Conservation (phyloP, 2,113 vertebrate species). For the Nothocercus julius region DNA sequence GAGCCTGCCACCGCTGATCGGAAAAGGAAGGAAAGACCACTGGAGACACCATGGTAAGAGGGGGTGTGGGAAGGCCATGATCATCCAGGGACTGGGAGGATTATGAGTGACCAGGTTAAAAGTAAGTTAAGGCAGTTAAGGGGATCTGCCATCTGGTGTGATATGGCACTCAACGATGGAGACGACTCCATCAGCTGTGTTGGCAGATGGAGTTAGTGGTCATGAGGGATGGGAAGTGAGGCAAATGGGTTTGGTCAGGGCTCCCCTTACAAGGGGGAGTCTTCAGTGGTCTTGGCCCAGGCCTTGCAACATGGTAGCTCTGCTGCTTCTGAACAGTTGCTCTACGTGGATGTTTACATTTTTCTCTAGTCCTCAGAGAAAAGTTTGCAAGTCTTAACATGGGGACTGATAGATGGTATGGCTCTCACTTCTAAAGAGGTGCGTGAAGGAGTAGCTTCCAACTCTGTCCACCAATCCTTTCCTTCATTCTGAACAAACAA, state of each 20-base stretch:
- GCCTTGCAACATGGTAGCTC: background rate
- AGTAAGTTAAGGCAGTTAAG: background rate
- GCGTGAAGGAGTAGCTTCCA: background rate
- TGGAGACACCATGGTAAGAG: slow-evolving; percentile 64
- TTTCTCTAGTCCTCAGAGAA: background rate
- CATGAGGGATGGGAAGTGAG: background rate
- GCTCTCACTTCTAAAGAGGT: too few relatives aligned
- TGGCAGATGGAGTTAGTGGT: background rate
- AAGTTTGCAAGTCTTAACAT: background rate
- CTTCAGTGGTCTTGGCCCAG: background rate
- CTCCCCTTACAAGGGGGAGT: background rate
- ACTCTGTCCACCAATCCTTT: background rate
- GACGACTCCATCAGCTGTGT: background rate
- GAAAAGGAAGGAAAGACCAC: background rate
- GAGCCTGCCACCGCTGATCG: background rate
- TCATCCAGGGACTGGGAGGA: rapidly evolving
- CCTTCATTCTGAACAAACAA: background rate
- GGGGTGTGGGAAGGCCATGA: background rate
- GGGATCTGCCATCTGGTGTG: background rate
- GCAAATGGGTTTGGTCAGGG: background rate
- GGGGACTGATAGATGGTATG: background rate
- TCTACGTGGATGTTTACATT: background rate
- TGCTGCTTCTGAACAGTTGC: background rate
- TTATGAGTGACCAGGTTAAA: rapidly evolving
- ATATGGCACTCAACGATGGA: background rate